Evolutionary conservation across 1,140 invertebrate species (phyloP).

Genomic region (Bombus sibiricus): DNA sequence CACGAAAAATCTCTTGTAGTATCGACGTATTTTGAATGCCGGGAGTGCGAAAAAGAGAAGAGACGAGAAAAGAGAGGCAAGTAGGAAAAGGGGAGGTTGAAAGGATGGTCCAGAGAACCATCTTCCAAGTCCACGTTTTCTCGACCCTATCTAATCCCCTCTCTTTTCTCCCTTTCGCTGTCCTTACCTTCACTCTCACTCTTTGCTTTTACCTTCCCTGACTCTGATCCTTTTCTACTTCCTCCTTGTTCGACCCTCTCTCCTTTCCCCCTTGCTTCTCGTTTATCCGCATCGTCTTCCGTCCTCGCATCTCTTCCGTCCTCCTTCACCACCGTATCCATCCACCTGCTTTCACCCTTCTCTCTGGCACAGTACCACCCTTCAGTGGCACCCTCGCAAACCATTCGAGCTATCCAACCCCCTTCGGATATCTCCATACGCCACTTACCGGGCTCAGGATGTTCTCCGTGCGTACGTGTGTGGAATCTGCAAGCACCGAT

Average conservation of each 20-base stretch:
- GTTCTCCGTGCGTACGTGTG: conserved; percentile 72
- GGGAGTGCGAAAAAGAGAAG: conserved; percentile 12
- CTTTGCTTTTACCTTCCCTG: conserved; percentile 47
- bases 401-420: conserved; percentile 71
- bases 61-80: conserved; percentile 6
- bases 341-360: conserved; percentile 61
- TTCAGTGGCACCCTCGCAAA: conserved; percentile 63
- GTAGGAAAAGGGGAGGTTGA: conserved; percentile 20
- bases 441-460: conserved; percentile 76
- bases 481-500: conserved; percentile 52
- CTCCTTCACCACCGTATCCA: conserved; percentile 46
- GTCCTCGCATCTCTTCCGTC: conserved; percentile 39
- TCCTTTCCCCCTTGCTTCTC: conserved; percentile 6
- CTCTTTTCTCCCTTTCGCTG: conserved; percentile 28
- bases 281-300: conserved; percentile 52
- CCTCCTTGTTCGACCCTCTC: conserved; percentile 19
- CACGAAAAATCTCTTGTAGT: conserved; percentile 61
- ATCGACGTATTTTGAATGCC: conserved; percentile 75
- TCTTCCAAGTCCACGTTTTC: conserved; percentile 66
- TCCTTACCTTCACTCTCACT: conserved; percentile 50
- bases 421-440: conserved; percentile 77
- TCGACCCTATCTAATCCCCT: conserved; percentile 54
- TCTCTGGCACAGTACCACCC: conserved; percentile 38
- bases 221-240: conserved; percentile 37
- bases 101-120: conserved; percentile 58